A percentile compares a stretch with the other conserved stretches of the same genome.
phyloP scores from a whole-genome alignment of 1,140 invertebrate species.

The Pectinophora gossypiella region DNA sequence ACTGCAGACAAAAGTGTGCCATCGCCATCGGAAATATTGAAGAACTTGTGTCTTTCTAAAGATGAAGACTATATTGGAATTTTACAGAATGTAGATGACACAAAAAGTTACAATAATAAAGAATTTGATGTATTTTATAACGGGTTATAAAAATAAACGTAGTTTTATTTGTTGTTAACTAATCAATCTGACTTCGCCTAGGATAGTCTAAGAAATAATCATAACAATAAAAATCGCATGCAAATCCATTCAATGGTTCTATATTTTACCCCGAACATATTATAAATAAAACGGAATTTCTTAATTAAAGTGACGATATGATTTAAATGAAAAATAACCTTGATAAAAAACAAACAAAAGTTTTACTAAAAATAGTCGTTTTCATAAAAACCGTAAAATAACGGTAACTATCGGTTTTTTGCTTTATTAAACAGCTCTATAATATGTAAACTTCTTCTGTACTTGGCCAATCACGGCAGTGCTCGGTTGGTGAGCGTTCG shows the following conservation, averaged over 20 bases:
- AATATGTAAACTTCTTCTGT: neutral
- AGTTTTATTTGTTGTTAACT: neutral
- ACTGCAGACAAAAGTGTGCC: slow-evolving; percentile 57
- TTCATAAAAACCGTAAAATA: too few species aligned
- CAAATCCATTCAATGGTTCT: too few species aligned
- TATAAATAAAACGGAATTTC: too few species aligned
- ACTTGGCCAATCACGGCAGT: neutral
- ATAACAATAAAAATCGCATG: neutral
- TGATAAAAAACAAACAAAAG: too few species aligned
- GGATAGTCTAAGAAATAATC: neutral
- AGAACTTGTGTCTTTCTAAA: slow-evolving; percentile 70
- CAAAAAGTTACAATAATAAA: slow-evolving; percentile 15
- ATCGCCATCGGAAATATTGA: slow-evolving; percentile 72
- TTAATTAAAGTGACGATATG: too few species aligned
- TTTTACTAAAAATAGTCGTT: too few species aligned
- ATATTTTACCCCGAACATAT: too few species aligned
- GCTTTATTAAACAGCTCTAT: too few species aligned
- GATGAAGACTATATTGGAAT: slow-evolving; percentile 33
- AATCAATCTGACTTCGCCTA: neutral
- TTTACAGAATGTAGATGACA: slow-evolving; percentile 15
- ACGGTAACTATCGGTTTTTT: too few species aligned
- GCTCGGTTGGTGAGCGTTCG: neutral
- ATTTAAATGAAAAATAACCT: too few species aligned
- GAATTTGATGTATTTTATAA: neutral
- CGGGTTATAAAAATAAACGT: neutral